These are phyloP conservation scores for Ditylenchus weischeri DNA, from an alignment of 2,888 invertebrate species.

Conservation along the genomic window DNA sequence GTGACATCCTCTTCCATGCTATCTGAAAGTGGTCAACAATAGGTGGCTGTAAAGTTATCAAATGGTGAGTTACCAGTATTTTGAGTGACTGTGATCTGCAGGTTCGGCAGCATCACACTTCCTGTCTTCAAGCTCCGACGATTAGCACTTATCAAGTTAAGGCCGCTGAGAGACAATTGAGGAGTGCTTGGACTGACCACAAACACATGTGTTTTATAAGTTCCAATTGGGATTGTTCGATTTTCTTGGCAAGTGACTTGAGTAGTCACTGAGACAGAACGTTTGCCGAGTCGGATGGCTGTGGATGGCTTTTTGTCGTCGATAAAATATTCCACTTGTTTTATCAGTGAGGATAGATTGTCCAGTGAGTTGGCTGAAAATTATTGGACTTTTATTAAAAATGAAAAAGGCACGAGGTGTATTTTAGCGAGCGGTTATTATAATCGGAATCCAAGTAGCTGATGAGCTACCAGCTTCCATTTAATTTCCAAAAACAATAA, in stretches of 20 bases:
- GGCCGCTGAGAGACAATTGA: conserved; percentile 65
- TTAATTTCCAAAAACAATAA: too few relatives aligned
- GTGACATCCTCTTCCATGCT: conserved; percentile 47
- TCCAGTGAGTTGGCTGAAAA: conserved; percentile 54
- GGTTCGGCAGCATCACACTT: conserved; percentile 81
- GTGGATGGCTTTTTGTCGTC: conserved; percentile 73
- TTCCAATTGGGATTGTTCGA: conserved; percentile 10
- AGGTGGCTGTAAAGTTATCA: neutral
- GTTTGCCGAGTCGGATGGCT: conserved; percentile 76
- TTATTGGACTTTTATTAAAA: too few relatives aligned
- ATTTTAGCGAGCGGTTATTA: too few relatives aligned
- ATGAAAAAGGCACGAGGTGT: too few relatives aligned
- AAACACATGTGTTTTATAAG: conserved; percentile 16
- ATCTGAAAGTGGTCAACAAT: conserved; percentile 18
- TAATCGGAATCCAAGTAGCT: too few relatives aligned
- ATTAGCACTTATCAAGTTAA: conserved; percentile 76
- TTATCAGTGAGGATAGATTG: conserved; percentile 59
- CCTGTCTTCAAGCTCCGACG: conserved; percentile 82
- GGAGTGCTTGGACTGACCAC: conserved; percentile 28
- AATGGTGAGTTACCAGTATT: conserved; percentile 14
- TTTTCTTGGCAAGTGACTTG: conserved; percentile 68
- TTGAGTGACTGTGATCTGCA: conserved; percentile 67
- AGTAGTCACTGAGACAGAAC: conserved; percentile 79
- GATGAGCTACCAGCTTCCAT: too few relatives aligned
- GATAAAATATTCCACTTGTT: conserved; percentile 79